Conservation (phyloP, 2,797 vertebrate genomes). For the Cirrhinus molitorella region DNA sequence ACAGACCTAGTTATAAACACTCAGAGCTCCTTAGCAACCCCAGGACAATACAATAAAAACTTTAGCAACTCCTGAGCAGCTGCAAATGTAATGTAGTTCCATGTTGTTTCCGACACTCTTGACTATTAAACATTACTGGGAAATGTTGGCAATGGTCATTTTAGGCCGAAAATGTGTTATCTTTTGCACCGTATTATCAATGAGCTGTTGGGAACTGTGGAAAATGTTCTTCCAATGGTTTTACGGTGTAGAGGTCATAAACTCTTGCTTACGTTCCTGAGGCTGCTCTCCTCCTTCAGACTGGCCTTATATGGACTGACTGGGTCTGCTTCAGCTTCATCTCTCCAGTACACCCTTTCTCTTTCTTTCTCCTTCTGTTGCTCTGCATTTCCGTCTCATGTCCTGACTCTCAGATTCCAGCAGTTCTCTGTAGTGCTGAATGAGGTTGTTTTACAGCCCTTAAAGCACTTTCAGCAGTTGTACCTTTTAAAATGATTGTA, state of each 20-base stretch:
- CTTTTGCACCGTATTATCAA: constrained; percentile 6
- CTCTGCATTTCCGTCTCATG: constrained; percentile 7
- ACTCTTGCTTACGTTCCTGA: constrained; percentile 53
- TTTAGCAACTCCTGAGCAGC: not conserved
- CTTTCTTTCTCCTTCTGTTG: constrained; percentile 17
- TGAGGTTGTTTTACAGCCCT: constrained; percentile 22
- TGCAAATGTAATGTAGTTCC: not conserved
- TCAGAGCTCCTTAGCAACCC: not conserved
- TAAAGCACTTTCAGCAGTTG: not conserved
- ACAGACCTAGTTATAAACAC: not conserved
- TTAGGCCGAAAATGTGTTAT: not conserved
- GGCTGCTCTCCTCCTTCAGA: constrained; percentile 56
- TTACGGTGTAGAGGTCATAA: constrained; percentile 39
- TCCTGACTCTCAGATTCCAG: not conserved
- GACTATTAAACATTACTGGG: not conserved
- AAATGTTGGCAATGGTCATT: not conserved
- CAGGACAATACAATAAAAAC: not conserved
- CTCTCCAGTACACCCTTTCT: constrained; percentile 11
- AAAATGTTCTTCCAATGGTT: constrained; percentile 36
- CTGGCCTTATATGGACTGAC: constrained; percentile 63
- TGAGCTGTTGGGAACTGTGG: constrained; percentile 16
- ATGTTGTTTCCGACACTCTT: not conserved
- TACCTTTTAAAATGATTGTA: not conserved
- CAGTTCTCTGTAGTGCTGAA: not conserved
- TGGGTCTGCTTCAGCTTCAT: constrained; percentile 47